These are phyloP conservation scores for Cybosia mesomella DNA, from an alignment of 2,888 invertebrate genomes.

Conservation along the genomic window DNA sequence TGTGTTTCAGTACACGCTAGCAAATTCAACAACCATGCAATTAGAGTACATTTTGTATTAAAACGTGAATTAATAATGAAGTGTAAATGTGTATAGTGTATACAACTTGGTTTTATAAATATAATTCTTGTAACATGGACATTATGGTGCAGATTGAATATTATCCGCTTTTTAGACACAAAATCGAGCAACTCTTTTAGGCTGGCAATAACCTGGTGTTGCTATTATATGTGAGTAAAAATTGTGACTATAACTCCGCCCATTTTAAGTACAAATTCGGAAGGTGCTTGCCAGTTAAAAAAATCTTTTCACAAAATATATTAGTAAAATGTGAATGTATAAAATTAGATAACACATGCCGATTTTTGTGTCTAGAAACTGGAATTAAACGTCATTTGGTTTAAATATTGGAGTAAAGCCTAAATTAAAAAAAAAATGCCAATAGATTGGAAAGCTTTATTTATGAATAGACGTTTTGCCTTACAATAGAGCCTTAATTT, in stretches of 20 bases:
- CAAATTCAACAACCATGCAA: not conserved
- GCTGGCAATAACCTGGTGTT: slow-evolving; percentile 17
- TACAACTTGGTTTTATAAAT: slow-evolving; percentile 26
- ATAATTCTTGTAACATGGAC: slow-evolving; percentile 36
- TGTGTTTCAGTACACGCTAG: slow-evolving; percentile 12
- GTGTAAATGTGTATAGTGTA: slow-evolving; percentile 39
- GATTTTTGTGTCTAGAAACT: slow-evolving; percentile 24
- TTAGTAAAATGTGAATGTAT: not conserved
- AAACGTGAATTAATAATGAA: slow-evolving; percentile 17
- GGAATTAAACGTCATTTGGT: slow-evolving; percentile 23
- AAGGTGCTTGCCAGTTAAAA: slow-evolving; percentile 14
- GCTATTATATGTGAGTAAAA: slow-evolving; percentile 5
- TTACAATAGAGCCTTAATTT: slow-evolving; percentile 62
- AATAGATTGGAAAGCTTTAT: slow-evolving; percentile 69
- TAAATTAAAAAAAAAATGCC: slow-evolving; percentile 58
- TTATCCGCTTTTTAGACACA: slow-evolving; percentile 25
- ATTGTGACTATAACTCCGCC: slow-evolving; percentile 9
- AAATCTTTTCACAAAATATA: not conserved
- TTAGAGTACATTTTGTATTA: slow-evolving; percentile 32
- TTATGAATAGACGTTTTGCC: slow-evolving; percentile 59
- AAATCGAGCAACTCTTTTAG: slow-evolving; percentile 10
- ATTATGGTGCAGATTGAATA: slow-evolving; percentile 16
- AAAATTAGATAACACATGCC: not conserved
- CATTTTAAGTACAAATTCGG: slow-evolving; percentile 19
- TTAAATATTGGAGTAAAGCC: slow-evolving; percentile 44